Percentiles rank a stretch among this genome's conserved stretches.
Conservation (phyloP, 1,140 invertebrate genomes). For the Acromyrmex heyeri region DNA sequence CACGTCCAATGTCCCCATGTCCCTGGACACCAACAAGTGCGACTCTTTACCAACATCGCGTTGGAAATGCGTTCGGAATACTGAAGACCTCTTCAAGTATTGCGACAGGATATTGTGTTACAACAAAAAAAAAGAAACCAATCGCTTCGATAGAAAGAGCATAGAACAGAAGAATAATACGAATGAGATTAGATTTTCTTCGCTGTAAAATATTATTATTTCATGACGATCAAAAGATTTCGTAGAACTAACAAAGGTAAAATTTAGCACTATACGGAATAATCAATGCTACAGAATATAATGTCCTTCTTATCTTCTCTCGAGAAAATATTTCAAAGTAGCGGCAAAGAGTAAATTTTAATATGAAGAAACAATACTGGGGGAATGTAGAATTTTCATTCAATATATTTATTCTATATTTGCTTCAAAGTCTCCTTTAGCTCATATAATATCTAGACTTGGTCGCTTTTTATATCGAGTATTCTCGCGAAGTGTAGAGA, state of each 20-base stretch:
- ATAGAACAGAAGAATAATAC: not conserved
- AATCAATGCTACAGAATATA: not conserved
- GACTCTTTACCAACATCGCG: constrained; percentile 85
- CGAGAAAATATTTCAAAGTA: constrained; percentile 1
- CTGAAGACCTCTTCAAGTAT: constrained; percentile 75
- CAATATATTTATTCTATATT: constrained; percentile 52
- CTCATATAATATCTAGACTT: constrained; percentile 70
- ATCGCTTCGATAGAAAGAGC: not conserved
- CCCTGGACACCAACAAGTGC: constrained; percentile 84
- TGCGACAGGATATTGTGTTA: constrained; percentile 43
- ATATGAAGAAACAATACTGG: constrained; percentile 28
- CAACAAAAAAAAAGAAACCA: constrained; percentile 20
- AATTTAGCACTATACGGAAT: not conserved
- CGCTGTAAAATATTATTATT: not conserved
- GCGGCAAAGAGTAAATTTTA: constrained; percentile 2
- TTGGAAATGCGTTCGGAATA: constrained; percentile 81
- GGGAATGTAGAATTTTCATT: constrained; percentile 40
- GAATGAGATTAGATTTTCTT: constrained; percentile 22
- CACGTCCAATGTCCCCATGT: constrained; percentile 79
- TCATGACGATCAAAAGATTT: not conserved
- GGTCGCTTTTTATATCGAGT: constrained; percentile 63
- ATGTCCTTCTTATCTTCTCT: not conserved
- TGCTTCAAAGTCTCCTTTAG: constrained; percentile 59
- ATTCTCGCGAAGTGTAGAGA: constrained; percentile 50
- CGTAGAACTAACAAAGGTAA: not conserved